Evolutionary conservation across 2,113 vertebrate genomes (phyloP), one percentile per base, ranked within the genome.

Genomic region (Dipodomys ordii): DNA sequence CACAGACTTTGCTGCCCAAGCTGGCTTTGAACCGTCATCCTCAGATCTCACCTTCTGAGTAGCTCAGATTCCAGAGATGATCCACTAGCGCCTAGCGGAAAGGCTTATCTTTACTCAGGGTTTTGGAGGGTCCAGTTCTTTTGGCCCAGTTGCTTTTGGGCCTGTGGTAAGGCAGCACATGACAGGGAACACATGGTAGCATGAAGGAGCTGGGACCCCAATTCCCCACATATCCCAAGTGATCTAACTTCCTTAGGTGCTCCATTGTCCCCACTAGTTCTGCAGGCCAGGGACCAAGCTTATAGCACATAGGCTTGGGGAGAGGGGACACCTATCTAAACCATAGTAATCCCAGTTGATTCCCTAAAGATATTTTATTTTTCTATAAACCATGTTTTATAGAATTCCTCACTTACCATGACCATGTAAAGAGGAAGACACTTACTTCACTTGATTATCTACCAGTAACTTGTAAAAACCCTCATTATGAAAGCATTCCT

Each of bases 371-470:
- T 57, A 57, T 16, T 13, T 57, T 57, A 57, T 18, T 57, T 57
- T 57, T 57, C 53, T 57, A 83, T 53, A 83, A 44, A 71, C 77
- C 22, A 18, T 57, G 18, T 78, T 88, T 83, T 88, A 77, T 20
- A 88, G 27, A 67, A 74, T 46, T 69, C 49, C 49, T 67, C 8
- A n/a, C 46, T 60, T 78, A n/a, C 32, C 53, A 39, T 74, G 64
- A 86, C 32, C 27, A 46, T 81, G 19, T 68, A 10, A 11, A 25
- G 20, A 84, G 22, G 71, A 39, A 67, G 32, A 62, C 13, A 35
- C 32, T 32, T 91, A 44, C 44, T 68, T 71, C 32, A 16, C 90
- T 83, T 88, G 28, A 62, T 65, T 62, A 30, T 88, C 35, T 72
- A 32, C 72, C 85, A 92, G 44, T 46, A 84, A 80, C 44, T n/a